Evolutionary conservation across 1,140 invertebrate species (phyloP).

Genomic region (Ceratina calcarata): DNA sequence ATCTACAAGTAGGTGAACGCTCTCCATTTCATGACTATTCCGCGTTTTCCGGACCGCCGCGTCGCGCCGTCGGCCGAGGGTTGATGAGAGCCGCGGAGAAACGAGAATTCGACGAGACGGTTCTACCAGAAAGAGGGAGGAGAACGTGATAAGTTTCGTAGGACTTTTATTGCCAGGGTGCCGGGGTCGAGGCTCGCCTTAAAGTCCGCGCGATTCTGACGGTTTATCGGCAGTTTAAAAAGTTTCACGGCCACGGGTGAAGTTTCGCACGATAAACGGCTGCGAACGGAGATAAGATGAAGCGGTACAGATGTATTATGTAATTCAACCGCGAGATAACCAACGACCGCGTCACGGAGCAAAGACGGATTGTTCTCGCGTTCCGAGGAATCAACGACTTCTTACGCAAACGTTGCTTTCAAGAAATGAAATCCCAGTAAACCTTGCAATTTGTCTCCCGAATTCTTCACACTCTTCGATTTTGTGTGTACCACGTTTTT

Average conservation of each 20-base stretch:
- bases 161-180: constrained; percentile 23
- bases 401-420: too few relatives aligned
- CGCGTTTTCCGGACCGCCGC: background rate
- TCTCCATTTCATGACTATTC: background rate
- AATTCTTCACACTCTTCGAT: too few relatives aligned
- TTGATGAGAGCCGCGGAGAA: too few relatives aligned
- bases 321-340: constrained; percentile 10
- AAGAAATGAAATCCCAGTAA: too few relatives aligned
- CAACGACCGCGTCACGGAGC: background rate
- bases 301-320: background rate
- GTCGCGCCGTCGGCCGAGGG: too few relatives aligned
- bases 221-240: constrained; percentile 37
- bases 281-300: constrained; percentile 31
- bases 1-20: too few relatives aligned
- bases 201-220: constrained; percentile 19
- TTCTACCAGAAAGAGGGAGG: too few relatives aligned
- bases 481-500: too few relatives aligned
- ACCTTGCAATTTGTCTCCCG: too few relatives aligned
- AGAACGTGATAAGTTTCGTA: constrained; percentile 18
- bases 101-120: background rate
- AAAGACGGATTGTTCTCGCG: background rate
- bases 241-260: constrained; percentile 38
- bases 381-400: too few relatives aligned
- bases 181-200: background rate
- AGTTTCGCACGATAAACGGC: constrained; percentile 33